phyloP scores from a whole-genome alignment of 2,113 vertebrate species.

The Myrmophylax atrothorax region DNA sequence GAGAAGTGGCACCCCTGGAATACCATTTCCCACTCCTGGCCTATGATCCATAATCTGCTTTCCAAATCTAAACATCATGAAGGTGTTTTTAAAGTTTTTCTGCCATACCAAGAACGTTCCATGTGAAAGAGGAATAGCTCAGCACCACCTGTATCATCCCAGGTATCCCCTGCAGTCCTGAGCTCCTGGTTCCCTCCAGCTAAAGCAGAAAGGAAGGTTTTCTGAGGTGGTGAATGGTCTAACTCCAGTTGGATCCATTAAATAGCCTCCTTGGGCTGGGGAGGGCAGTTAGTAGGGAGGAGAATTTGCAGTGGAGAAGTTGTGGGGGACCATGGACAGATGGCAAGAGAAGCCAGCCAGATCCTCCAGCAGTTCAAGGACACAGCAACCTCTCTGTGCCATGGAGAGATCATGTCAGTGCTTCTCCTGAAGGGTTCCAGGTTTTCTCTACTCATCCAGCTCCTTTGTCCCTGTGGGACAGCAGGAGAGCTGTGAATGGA shows the following conservation, averaged over 20 bases:
- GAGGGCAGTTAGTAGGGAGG: neutral
- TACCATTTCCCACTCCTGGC: neutral
- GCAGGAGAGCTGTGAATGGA: neutral
- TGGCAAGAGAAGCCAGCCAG: neutral
- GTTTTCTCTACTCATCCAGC: neutral
- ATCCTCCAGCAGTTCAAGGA: neutral
- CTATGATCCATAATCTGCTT: neutral
- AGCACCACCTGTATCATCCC: neutral
- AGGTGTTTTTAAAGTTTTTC: neutral
- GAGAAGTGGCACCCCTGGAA: neutral
- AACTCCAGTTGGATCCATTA: neutral
- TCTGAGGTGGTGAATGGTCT: neutral
- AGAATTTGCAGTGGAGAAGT: neutral
- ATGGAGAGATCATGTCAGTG: neutral
- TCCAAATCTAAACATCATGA: neutral
- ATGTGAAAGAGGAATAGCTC: neutral
- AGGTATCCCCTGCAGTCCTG: accelerated
- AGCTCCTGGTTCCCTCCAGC: neutral
- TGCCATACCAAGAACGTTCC: accelerated
- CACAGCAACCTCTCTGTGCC: neutral
- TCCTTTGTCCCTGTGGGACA: neutral
- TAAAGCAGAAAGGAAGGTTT: neutral
- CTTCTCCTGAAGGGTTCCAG: neutral
- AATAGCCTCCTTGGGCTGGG: neutral
- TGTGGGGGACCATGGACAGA: neutral